These are phyloP conservation scores for Okapia johnstoni DNA, from an alignment of 2,113 vertebrate genomes.

Conservation along the genomic window DNA sequence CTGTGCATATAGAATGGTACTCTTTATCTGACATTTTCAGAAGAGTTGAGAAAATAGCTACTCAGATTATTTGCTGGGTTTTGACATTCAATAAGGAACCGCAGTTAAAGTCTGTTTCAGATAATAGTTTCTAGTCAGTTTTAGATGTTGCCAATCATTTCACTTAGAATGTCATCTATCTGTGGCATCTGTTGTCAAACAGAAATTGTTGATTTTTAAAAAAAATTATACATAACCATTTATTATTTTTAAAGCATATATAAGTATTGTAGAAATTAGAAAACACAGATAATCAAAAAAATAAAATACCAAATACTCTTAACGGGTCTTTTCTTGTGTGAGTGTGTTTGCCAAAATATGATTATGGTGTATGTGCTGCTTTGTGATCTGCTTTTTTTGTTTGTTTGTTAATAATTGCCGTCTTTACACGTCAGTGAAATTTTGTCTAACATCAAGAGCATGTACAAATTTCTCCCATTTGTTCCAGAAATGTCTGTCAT, in stretches of 20 bases:
- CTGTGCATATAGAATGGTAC: neutral
- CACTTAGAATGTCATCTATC: neutral
- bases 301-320: neutral
- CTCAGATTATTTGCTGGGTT: slow-evolving; percentile 21
- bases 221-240: neutral
- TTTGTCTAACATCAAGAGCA: neutral
- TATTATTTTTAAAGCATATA: slow-evolving; percentile 26
- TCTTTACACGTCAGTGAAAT: slow-evolving; percentile 51
- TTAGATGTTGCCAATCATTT: slow-evolving; percentile 17
- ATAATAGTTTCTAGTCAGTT: slow-evolving; percentile 6
- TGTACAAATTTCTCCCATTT: neutral
- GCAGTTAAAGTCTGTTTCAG: neutral
- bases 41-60: slow-evolving; percentile 16
- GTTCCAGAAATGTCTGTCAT: slow-evolving; percentile 31
- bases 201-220: neutral
- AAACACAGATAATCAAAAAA: slow-evolving; percentile 21
- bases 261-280: slow-evolving; percentile 20
- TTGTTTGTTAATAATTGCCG: slow-evolving; percentile 30
- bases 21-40: neutral
- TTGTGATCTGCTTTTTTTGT: slow-evolving; percentile 9
- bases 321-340: neutral
- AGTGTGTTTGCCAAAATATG: neutral
- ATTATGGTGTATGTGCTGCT: neutral
- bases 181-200: neutral
- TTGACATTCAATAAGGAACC: neutral